phyloP scores from a whole-genome alignment of 2,888 invertebrate species.

The Hydraecia micacea region DNA sequence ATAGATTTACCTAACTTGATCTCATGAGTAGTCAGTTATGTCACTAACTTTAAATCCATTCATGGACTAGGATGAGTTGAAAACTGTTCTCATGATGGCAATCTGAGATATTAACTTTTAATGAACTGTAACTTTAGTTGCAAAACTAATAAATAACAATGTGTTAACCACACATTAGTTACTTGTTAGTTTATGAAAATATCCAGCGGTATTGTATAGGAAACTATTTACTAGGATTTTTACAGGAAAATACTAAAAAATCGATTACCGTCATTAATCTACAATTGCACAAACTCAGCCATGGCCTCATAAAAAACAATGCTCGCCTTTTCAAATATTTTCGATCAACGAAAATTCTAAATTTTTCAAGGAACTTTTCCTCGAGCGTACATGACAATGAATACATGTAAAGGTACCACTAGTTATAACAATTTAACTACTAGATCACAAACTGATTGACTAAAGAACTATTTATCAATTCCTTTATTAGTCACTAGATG shows the following conservation, averaged over 20 bases:
- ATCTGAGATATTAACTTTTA: background rate
- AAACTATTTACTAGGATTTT: background rate
- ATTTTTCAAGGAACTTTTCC: constrained; percentile 23
- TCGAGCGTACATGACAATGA: constrained; percentile 55
- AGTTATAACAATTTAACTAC: constrained; percentile 74
- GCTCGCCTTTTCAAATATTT: constrained; percentile 35
- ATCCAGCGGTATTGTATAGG: background rate
- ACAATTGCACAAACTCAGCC: constrained; percentile 21
- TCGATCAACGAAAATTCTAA: constrained; percentile 43
- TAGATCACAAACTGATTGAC: constrained; percentile 87
- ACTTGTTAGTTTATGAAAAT: background rate
- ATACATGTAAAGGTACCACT: constrained; percentile 65
- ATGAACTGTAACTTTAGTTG: background rate
- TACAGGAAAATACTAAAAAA: background rate
- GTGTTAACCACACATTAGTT: background rate
- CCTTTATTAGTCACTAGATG: constrained; percentile 80
- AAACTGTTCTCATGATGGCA: constrained; percentile 7
- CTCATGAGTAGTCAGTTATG: background rate
- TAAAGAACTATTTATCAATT: constrained; percentile 84
- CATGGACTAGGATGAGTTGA: background rate
- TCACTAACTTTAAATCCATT: background rate
- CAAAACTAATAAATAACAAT: constrained; percentile 11
- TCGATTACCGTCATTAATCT: constrained; percentile 2
- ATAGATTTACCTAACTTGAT: background rate
- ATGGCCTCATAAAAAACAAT: constrained; percentile 22